Base-by-base conservation (phyloP, 2,888 invertebrate species). In the Linnaemya vulpina region DNA sequence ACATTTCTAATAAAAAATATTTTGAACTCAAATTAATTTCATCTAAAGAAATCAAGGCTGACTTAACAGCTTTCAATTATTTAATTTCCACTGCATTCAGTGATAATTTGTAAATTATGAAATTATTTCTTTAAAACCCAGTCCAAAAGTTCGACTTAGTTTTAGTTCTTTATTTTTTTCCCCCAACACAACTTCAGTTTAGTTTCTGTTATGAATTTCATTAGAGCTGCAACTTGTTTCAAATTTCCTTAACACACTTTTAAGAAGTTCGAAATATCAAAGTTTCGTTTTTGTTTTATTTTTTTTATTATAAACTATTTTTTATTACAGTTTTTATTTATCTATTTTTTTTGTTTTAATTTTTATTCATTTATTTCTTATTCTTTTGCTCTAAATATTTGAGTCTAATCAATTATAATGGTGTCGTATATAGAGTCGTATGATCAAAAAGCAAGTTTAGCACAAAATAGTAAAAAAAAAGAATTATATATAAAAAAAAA, bases 321-420 rank as follows among this genome's bases (percentile, higher is more conserved):
- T 17, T 20, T 51, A 11, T 35, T n/a, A n/a, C n/a, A n/a, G n/a
- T 35, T 15, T 68, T 25, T 40, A 15, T 74, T 74, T 20, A n/a
- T 46, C 46, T 20, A 40, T 22, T 53, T 53, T 22, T 53, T 22
- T n/a, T n/a, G 15, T 55, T 25, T 53, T 7, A 11, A 10, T 25
- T 55, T 25, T 55, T 22, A 13, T 11, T 55, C 25, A 11, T 22
- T 53, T 9, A 0, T 60, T 35, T 30, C 13, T 13, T 40, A n/a
- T 22, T 70, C 17, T 49, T 17, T 68, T 68, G 68, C 35, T 68
- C 68, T 51, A 68, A 35, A 51, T 68, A 51, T 17, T 49, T 13
- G 15, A 30, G 17, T 17, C 30, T 30, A 71, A 60, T 71, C 43
- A 58, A 58, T 60, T 60, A 58, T 35, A 58, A n/a, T 70, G 38